phyloP scores from a whole-genome alignment of 2,797 vertebrate species.

The Melanotaenia boesemani region DNA sequence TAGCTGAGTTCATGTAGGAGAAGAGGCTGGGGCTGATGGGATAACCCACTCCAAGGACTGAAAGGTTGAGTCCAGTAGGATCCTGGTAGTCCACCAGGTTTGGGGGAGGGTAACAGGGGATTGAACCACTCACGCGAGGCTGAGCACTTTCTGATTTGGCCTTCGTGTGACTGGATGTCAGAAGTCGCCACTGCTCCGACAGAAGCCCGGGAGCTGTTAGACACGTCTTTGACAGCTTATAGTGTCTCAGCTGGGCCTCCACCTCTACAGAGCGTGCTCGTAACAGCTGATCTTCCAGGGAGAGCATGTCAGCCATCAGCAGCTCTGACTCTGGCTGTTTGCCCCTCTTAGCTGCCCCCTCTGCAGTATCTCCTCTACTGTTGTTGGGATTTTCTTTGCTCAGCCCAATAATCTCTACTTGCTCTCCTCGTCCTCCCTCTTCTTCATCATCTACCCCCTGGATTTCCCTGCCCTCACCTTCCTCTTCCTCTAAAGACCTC shows the following conservation, averaged over 20 bases:
- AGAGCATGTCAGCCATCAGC: conserved; percentile 87
- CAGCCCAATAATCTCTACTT: conserved; percentile 18
- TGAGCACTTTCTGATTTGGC: conserved; percentile 76
- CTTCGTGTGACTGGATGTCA: conserved; percentile 80
- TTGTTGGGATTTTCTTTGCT: conserved; percentile 57
- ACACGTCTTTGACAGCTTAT: conserved; percentile 86
- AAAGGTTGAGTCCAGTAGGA: conserved; percentile 90
- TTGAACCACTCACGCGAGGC: conserved; percentile 70
- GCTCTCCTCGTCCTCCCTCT: conserved; percentile 67
- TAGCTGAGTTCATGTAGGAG: conserved; percentile 91
- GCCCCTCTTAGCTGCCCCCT: conserved; percentile 66
- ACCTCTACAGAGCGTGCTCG: conserved; percentile 86
- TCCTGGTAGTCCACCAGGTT: conserved; percentile 88
- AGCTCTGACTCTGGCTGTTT: conserved; percentile 85
- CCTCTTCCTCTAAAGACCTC: conserved; percentile 64
- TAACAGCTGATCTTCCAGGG: conserved; percentile 87
- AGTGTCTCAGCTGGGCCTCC: conserved; percentile 85
- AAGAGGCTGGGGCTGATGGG: conserved; percentile 90
- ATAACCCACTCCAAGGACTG: conserved; percentile 92
- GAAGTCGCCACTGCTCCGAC: conserved; percentile 90
- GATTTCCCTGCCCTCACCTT: conserved; percentile 74
- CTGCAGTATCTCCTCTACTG: conserved; percentile 35
- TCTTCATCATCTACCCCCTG: conserved; percentile 74
- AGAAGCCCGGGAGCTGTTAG: conserved; percentile 78
- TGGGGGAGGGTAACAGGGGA: conserved; percentile 91